Base-by-base conservation (phyloP, 1,140 invertebrate species). In the Tetragnatha versicolor region DNA sequence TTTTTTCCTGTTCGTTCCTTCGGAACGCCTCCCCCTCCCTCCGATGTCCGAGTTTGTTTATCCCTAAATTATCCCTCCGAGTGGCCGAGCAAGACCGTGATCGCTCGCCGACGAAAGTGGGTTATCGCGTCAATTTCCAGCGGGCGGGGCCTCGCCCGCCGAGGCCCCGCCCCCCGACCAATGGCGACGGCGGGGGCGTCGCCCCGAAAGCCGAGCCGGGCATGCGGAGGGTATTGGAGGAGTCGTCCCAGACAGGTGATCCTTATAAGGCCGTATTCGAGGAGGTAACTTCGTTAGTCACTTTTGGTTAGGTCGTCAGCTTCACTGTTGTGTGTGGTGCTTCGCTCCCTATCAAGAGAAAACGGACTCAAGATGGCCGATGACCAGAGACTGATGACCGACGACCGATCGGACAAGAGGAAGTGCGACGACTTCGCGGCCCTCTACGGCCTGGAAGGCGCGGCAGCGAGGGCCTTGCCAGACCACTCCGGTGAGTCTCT, bases 241-340 rank as follows among this genome's bases (percentile, higher is more conserved):
- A 77, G 60, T 66, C 73, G 60, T 39, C 29, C 31, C 14, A 60
- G 78, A 79, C 78, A 79, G 78, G 78, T 79, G 78, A 72, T 79
- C 78, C 81, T 80, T 84, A 83, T 84, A 84, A 84, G 83, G 81
- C 76, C 82, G 81, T 82, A 82, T 84, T 80, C 51, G 73, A 47
- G 27, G 63, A 37, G 79, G 76, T 85, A 85, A 85, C 82, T 83
- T 85, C 81, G 83, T 85, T 85, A 85, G 84, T 84, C 84, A 85
- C 84, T 83, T 85, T 85, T 85, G 83, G 84, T 84, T 84, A 80
- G 81, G 81, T 27, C 61, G 78, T 82, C 68, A 81, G 78, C 68
- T 79, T 80, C 78, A 79, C 31, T 77, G 39, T 53, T 53, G 33
- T 35, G 39, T 14, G 39, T n/a, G n/a, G n/a, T 80, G 79, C 78